Conservation (phyloP, 64 coral and sea anemone genomes). For the Montipora foliosa region DNA sequence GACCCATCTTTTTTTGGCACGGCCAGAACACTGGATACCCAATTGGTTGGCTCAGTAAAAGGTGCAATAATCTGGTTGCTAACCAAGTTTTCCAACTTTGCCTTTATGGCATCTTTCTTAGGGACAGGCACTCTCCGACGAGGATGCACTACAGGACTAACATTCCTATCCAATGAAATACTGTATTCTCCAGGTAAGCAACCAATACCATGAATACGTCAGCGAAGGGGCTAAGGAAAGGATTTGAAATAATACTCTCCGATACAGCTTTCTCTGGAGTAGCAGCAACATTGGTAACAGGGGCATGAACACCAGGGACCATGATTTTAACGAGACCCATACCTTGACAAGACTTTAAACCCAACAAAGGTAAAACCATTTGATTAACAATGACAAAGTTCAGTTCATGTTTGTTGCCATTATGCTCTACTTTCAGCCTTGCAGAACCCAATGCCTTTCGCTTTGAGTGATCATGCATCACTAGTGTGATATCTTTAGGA, state of each 20-base stretch:
- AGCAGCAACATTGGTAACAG: slow-evolving; percentile 34
- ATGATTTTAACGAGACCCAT: slow-evolving; percentile 55
- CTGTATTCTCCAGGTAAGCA: too few species aligned
- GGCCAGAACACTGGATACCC: not conserved
- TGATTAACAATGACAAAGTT: slow-evolving; percentile 23
- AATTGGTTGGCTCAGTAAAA: not conserved
- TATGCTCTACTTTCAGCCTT: slow-evolving; percentile 46
- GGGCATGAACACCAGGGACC: slow-evolving; percentile 20
- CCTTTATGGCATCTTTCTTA: slow-evolving; percentile 6
- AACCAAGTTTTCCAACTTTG: not conserved
- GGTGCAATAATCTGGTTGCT: not conserved
- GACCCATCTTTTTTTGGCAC: not conserved
- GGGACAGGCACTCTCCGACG: too few species aligned
- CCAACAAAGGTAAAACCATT: too few species aligned
- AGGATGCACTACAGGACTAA: too few species aligned
- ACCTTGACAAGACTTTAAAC: slow-evolving; percentile 56
- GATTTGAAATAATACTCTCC: slow-evolving; percentile 41
- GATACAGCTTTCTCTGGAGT: slow-evolving; percentile 18
- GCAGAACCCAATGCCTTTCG: slow-evolving; percentile 59
- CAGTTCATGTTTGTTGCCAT: slow-evolving; percentile 65
- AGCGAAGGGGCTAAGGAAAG: slow-evolving; percentile 50
- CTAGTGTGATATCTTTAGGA: slow-evolving; percentile 41
- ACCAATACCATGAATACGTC: not conserved
- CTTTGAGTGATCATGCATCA: slow-evolving; percentile 61
- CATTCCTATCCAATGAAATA: too few species aligned